These are phyloP conservation scores for rabbit (Oryctolagus cuniculus) DNA, from an alignment of 2,113 vertebrate species.

Conservation along the genomic window DNA sequence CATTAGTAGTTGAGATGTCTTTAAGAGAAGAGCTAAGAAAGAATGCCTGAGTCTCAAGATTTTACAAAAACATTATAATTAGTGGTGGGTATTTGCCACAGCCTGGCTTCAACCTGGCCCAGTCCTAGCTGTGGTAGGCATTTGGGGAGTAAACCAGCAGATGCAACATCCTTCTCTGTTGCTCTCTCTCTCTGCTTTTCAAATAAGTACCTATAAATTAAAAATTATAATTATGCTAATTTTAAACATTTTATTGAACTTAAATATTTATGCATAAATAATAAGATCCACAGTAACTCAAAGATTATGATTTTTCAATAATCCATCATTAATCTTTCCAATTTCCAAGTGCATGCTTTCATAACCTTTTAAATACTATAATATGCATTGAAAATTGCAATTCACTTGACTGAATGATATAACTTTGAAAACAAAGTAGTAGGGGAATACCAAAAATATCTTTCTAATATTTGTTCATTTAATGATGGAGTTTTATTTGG, in stretches of 20 bases:
- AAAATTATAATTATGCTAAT: not conserved
- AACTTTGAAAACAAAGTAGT: not conserved
- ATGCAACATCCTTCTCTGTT: too few species aligned
- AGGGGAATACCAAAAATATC: not conserved
- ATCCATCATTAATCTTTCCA: not conserved
- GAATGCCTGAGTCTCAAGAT: not conserved
- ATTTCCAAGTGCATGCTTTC: not conserved
- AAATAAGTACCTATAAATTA: too few species aligned
- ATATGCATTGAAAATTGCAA: not conserved
- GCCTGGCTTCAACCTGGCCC: too few species aligned
- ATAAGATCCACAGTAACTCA: not conserved
- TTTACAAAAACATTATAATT: not conserved
- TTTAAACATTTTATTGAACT: not conserved
- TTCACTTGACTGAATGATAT: not conserved
- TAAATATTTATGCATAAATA: conserved; percentile 2
- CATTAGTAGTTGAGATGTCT: not conserved
- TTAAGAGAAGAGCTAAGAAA: not conserved
- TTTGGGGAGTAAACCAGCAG: too few species aligned
- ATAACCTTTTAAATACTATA: not conserved
- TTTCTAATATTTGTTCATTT: conserved; percentile 32
- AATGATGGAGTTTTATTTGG: not conserved
- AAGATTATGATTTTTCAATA: not conserved
- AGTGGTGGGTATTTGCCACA: too few species aligned
- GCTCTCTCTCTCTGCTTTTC: too few species aligned
- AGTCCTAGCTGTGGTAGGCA: too few species aligned